These are phyloP conservation scores for Poliocrania exsul DNA, from an alignment of 2,797 vertebrate species.

Conservation along the genomic window DNA sequence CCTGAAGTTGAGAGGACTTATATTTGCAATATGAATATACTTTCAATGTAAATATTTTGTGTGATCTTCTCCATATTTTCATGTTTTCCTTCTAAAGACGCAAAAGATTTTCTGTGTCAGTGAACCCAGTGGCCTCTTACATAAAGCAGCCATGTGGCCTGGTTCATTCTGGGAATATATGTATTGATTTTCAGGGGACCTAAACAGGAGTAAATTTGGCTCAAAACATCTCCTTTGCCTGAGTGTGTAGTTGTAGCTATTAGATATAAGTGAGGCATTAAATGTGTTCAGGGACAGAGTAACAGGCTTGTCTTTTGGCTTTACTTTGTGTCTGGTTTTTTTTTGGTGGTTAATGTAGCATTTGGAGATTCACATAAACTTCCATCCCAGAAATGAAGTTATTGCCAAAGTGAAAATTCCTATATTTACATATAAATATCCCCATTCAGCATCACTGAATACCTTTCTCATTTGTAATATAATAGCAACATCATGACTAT, in stretches of 20 bases:
- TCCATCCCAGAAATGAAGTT: slow-evolving; percentile 54
- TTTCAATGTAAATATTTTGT: neutral
- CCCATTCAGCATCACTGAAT: slow-evolving; percentile 70
- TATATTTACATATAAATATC: slow-evolving; percentile 78
- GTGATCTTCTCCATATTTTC: neutral
- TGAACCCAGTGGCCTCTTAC: neutral
- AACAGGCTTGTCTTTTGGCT: slow-evolving; percentile 50
- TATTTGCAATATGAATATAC: neutral
- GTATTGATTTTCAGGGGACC: neutral
- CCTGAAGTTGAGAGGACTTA: neutral
- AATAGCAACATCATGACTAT: slow-evolving; percentile 60
- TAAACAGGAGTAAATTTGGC: neutral
- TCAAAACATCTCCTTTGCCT: neutral
- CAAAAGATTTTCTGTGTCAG: neutral
- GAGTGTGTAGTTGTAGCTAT: neutral
- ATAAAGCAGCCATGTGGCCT: neutral
- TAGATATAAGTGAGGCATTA: neutral
- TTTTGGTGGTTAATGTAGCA: slow-evolving; percentile 35
- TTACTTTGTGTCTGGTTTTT: neutral
- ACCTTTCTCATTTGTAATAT: slow-evolving; percentile 67
- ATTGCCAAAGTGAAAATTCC: slow-evolving; percentile 67
- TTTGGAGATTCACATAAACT: slow-evolving; percentile 58
- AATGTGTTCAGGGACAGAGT: neutral
- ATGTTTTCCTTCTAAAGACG: neutral
- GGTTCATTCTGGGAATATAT: neutral